phyloP scores from a whole-genome alignment of 2,797 vertebrate genomes.

The Argya squamiceps region DNA sequence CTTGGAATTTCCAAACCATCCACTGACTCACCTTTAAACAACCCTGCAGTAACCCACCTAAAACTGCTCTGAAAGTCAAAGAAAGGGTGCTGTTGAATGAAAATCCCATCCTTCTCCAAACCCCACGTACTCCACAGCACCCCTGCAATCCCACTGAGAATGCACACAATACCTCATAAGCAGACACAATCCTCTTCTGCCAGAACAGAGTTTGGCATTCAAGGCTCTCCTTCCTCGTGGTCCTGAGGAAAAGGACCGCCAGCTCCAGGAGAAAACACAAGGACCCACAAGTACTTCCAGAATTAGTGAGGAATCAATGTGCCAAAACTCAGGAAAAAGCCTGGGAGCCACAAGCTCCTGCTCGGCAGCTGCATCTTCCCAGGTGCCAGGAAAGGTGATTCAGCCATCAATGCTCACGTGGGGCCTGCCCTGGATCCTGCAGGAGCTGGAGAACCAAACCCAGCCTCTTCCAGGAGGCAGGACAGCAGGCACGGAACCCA shows the following conservation, averaged over 20 bases:
- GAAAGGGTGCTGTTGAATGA: rapidly evolving
- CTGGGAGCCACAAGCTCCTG: not conserved
- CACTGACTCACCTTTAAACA: not conserved
- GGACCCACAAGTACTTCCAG: rapidly evolving
- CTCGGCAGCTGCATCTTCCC: not conserved
- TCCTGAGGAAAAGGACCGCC: not conserved
- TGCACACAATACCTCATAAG: slow-evolving; percentile 30
- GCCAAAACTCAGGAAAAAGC: not conserved
- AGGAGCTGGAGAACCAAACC: not conserved
- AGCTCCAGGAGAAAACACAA: not conserved
- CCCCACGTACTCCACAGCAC: not conserved
- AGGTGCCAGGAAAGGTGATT: not conserved
- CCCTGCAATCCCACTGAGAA: not conserved
- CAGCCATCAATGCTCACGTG: not conserved
- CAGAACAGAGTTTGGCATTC: not conserved
- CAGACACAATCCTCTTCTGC: slow-evolving; percentile 36
- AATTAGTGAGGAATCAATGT: rapidly evolving
- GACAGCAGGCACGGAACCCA: not conserved
- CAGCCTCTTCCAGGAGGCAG: not conserved
- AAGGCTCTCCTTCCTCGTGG: not conserved
- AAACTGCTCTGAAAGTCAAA: not conserved
- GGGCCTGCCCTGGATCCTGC: not conserved
- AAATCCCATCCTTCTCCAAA: not conserved
- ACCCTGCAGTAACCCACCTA: not conserved
- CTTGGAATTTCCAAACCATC: not conserved